Evolutionary conservation across 1,140 invertebrate species (phyloP), one percentile per base, ranked within the genome.

Genomic region (Camponotus pennsylvanicus): DNA sequence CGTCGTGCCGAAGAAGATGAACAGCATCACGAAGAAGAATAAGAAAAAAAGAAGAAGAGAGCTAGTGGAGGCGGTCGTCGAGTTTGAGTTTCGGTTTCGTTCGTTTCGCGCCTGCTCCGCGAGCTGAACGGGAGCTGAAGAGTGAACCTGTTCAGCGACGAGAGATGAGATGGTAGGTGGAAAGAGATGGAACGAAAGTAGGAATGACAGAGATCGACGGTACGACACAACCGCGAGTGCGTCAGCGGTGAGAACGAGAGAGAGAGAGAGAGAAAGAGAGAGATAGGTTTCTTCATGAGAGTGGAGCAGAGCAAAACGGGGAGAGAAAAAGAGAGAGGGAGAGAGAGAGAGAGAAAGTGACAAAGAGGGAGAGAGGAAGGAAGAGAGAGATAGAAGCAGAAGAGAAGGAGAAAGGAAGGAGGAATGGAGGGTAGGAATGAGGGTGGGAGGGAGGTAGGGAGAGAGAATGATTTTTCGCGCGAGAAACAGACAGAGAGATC

Each of bases 71-170:
- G 76, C 67, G 70, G 79, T 66, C 67, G 90, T 34, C 80, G 86
- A 90, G 80, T 79, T 86, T 85, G 91, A 91, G 91, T 92, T 93
- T 92, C 91, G 89, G 89, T 93, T 93, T 93, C 92, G 90, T 93
- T 93, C 89, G 89, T 90, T 88, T 87, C 88, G 85, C 91, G 91
- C 91, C 83, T 89, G 87, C 91, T 91, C 88, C 70, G 71, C 70
- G 85, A 27, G 27, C 61, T 59, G 80, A 86, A 88, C 89, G 89
- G 86, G 82, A 88, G 86, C 75, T 78, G 83, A 90, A 13, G 90
- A 91, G 89, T 79, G 87, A 89, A 83, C 79, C 69, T 83, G 79
- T 83, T 83, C 79, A 83, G 63, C 69, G 40, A 76, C 63, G 79
- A 69, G 27, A 52, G 49, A 52, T 52, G 49, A 52, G 49, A 52